phyloP scores from a whole-genome alignment of 2,888 invertebrate genomes.

The Orchesella flavescens region DNA sequence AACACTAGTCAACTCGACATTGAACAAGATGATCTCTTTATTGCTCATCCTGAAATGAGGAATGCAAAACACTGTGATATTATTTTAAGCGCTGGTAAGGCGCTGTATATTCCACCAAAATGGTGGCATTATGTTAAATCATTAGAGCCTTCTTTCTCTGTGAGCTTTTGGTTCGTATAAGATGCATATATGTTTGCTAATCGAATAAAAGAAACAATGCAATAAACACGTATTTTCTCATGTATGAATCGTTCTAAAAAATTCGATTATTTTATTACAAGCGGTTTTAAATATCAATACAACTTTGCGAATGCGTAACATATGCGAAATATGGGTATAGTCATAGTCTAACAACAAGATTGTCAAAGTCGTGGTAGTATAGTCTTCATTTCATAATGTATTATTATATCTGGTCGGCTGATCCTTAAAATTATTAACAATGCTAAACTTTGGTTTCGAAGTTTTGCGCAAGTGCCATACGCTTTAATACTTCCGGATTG shows the following conservation, averaged over 20 bases:
- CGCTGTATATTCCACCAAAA: conserved; percentile 93
- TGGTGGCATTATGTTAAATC: conserved; percentile 99
- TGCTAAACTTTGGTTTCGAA: conserved; percentile 74
- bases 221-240: neutral
- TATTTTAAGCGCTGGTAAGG: conserved; percentile 86
- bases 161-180: conserved; percentile 97
- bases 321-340: neutral
- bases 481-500: conserved; percentile 73
- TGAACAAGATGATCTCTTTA: conserved; percentile 81
- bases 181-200: neutral
- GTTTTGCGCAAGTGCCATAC: conserved; percentile 74
- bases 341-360: conserved; percentile 3
- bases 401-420: neutral
- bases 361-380: neutral
- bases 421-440: neutral
- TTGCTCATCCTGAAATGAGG: conserved; percentile 82
- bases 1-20: conserved; percentile 96
- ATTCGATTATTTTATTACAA: conserved; percentile 11
- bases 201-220: no score
- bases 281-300: conserved; percentile 11
- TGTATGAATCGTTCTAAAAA: neutral
- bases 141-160: conserved; percentile 91
- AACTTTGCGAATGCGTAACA: neutral
- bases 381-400: neutral
- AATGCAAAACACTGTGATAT: conserved; percentile 81